phyloP scores from a whole-genome alignment of 2,797 vertebrate genomes.

The Cryptoblepharus egeriae region DNA sequence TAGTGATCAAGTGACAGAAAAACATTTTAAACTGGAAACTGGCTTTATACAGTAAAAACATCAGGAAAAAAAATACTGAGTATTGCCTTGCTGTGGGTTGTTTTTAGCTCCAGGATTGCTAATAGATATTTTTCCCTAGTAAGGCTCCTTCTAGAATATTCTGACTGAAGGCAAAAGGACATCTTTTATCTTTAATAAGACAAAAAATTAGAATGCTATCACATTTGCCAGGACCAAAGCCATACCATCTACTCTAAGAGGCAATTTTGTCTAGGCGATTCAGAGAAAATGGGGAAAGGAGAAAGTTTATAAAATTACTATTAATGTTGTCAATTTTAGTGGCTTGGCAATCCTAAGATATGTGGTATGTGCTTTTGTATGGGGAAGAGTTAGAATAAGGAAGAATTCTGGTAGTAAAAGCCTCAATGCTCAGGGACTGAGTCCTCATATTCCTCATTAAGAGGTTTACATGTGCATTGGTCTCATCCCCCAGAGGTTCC shows the following conservation, averaged over 20 bases:
- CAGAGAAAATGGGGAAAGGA: not conserved
- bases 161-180: not conserved
- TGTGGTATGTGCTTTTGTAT: not conserved
- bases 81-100: not conserved
- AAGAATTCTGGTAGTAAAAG: not conserved
- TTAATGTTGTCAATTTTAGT: not conserved
- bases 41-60: slow-evolving; percentile 56
- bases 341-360: rapidly evolving
- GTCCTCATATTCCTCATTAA: not conserved
- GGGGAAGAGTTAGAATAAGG: not conserved
- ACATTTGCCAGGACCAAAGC: not conserved
- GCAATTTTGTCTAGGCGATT: not conserved
- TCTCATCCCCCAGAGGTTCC: not conserved
- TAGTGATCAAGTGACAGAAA: slow-evolving; percentile 38
- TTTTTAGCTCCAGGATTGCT: not conserved
- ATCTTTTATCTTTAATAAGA: not conserved
- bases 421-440: too few species aligned
- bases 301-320: not conserved
- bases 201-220: slow-evolving; percentile 12
- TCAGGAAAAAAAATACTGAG: slow-evolving; percentile 34
- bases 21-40: slow-evolving; percentile 35
- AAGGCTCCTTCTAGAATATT: not conserved
- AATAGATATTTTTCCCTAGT: not conserved
- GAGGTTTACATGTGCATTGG: not conserved
- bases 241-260: not conserved